Conservation (phyloP, 2,888 invertebrate species). For the Lottia gigantea region DNA sequence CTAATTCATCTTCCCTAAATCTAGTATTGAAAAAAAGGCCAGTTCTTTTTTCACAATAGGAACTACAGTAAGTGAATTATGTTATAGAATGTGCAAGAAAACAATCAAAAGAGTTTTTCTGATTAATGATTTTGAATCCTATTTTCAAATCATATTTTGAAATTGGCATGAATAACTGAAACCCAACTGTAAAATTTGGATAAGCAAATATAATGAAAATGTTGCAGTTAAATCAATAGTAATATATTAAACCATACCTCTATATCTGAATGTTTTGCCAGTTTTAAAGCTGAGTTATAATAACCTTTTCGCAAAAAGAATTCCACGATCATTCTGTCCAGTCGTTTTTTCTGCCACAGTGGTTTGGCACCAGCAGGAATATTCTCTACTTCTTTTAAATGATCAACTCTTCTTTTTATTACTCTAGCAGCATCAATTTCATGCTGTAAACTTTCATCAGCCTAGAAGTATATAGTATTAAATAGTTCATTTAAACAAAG, state of each 20-base stretch:
- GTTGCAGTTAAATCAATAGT: neutral
- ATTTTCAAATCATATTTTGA: no score
- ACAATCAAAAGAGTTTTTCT: no score
- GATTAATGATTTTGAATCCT: no score
- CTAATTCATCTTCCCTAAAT: no score
- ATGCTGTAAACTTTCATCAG: conserved; percentile 91
- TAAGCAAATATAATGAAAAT: no score
- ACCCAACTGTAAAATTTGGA: no score
- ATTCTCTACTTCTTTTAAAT: conserved; percentile 78
- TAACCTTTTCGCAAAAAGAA: conserved; percentile 95
- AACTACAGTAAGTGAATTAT: no score
- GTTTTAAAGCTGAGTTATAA: conserved; percentile 90
- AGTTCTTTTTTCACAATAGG: no score
- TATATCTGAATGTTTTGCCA: conserved; percentile 80
- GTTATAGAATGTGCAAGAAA: no score
- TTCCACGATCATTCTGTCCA: conserved; percentile 96
- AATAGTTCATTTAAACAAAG: conserved; percentile 87
- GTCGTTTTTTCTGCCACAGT: conserved; percentile 85
- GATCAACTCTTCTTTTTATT: conserved; percentile 91
- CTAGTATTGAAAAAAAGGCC: no score
- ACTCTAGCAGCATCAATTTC: conserved; percentile 90
- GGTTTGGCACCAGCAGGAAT: conserved; percentile 69
- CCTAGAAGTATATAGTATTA: conserved; percentile 67
- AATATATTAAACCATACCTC: conserved; percentile 53
- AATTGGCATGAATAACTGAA: no score